Evolutionary conservation across 2,888 invertebrate species (phyloP), one percentile per base, ranked within the genome.

Genomic region (Cephus sareptanus): DNA sequence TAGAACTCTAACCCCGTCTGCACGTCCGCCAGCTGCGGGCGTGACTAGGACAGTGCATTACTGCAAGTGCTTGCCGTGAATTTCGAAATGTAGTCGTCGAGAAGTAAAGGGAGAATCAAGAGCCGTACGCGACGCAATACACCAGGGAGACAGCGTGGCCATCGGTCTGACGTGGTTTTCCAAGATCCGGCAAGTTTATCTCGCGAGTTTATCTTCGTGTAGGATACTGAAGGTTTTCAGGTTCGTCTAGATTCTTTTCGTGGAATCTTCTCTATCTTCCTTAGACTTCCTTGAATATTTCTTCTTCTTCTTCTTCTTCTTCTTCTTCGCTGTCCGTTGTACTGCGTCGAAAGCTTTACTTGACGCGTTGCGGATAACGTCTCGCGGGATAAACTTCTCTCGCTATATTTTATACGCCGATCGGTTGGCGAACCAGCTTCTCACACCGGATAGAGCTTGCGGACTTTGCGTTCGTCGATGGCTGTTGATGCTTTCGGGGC

Each of bases 111-210:
- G 56, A 56, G 56, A 56, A 56, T 56, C 56, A 56, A 56, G 56
- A 56, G 23, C 56, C 56, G 56, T 56, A 56, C 56, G 56, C 56
- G 56, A 56, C 23, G 56, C 56, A 56, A 56, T 56, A 56, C 56
- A 56, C 56, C 56, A 56, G 56, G 56, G 56, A 56, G 87, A 85
- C 83, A 82, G 83, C 81, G 79, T 82, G 83, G 82, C 85, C 86
- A 88, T 88, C 88, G 87, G 85, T 88, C 87, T 87, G 81, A 82
- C 84, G 85, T 80, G 88, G 85, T 89, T 87, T 86, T 85, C 88
- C 80, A 83, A 84, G 85, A 87, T 87, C 85, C 85, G 13, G 35
- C 56, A 74, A 74, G 74, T 74, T 74, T 35, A 74, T 74, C 74
- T 82, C 84, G 74, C 34, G 85, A 84, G 85, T 87, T 85, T 83